Evolutionary conservation across 2,888 invertebrate genomes (phyloP).

Genomic region (Nematopogon swammerdamellus): DNA sequence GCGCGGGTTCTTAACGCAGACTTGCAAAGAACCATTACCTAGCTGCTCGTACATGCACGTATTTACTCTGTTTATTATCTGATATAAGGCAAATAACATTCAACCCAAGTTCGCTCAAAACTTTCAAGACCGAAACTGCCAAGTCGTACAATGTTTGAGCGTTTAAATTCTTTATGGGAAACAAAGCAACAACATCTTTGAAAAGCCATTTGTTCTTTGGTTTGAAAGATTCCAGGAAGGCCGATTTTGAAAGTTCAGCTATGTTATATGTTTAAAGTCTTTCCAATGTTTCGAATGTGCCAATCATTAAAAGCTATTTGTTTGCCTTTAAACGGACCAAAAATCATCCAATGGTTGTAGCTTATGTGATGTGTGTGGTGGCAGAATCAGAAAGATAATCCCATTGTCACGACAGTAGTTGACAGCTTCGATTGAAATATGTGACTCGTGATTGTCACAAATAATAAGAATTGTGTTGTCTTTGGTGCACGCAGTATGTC

Average conservation of each 20-base stretch:
- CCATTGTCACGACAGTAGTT: background rate
- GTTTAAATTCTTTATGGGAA: background rate
- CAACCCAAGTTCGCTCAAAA: background rate
- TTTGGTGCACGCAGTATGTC: conserved; percentile 1
- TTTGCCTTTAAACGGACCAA: conserved; percentile 2
- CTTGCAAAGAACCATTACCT: background rate
- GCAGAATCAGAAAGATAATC: background rate
- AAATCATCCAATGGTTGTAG: too few relatives aligned
- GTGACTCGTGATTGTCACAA: conserved; percentile 3
- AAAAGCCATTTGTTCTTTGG: conserved; percentile 2
- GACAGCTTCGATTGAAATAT: conserved; percentile 3
- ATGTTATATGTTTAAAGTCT: conserved; percentile 1
- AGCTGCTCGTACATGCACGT: background rate
- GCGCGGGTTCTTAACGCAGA: background rate
- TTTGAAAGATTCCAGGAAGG: conserved; percentile 1
- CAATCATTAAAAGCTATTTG: conserved; percentile 1
- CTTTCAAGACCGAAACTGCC: background rate
- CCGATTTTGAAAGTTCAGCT: conserved; percentile 1
- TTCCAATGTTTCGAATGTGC: conserved; percentile 2
- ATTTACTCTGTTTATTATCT: background rate
- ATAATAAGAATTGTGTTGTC: conserved; percentile 1
- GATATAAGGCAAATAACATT: background rate
- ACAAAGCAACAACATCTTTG: background rate
- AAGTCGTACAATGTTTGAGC: background rate
- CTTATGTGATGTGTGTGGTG: too few relatives aligned